Evolutionary conservation across 2,888 invertebrate species (phyloP).

Genomic region (Erpobdella octoculata): DNA sequence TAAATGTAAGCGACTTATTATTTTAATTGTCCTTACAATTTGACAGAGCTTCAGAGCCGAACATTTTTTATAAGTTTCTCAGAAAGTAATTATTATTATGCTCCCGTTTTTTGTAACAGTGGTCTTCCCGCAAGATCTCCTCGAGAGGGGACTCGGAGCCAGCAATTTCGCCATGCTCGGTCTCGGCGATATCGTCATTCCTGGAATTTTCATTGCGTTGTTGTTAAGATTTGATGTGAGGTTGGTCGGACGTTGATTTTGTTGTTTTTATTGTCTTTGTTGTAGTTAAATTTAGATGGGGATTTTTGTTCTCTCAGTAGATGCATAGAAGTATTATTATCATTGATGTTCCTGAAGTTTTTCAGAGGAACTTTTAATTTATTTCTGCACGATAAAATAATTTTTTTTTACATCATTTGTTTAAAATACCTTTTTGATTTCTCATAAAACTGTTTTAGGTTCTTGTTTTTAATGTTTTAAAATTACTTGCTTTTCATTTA

Average conservation of each 20-base stretch:
- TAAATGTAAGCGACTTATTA: conserved; percentile 63
- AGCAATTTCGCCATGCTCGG: conserved; percentile 97
- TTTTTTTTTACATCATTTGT: not conserved
- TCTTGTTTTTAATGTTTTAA: not conserved
- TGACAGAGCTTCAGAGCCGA: not conserved
- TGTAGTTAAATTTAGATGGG: too few relatives aligned
- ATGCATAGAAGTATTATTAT: too few relatives aligned
- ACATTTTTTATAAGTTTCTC: not conserved
- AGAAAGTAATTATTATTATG: not conserved
- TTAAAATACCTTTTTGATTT: not conserved
- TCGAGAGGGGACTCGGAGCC: conserved; percentile 74
- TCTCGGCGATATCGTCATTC: conserved; percentile 95
- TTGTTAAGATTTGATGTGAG: conserved; percentile 84
- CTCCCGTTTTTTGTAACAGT: conserved; percentile 60
- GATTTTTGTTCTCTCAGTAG: too few relatives aligned
- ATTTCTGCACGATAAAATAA: too few relatives aligned
- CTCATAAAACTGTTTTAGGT: not conserved
- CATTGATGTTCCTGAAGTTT: too few relatives aligned
- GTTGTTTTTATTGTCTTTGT: not conserved
- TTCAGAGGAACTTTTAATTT: too few relatives aligned
- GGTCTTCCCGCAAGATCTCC: conserved; percentile 94
- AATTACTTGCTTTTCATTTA: too few relatives aligned
- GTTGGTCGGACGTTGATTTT: conserved; percentile 44
- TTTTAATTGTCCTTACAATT: not conserved
- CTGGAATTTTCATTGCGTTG: conserved; percentile 96